phyloP scores from a whole-genome alignment of 2,888 invertebrate species.

The Dynastes tityus region DNA sequence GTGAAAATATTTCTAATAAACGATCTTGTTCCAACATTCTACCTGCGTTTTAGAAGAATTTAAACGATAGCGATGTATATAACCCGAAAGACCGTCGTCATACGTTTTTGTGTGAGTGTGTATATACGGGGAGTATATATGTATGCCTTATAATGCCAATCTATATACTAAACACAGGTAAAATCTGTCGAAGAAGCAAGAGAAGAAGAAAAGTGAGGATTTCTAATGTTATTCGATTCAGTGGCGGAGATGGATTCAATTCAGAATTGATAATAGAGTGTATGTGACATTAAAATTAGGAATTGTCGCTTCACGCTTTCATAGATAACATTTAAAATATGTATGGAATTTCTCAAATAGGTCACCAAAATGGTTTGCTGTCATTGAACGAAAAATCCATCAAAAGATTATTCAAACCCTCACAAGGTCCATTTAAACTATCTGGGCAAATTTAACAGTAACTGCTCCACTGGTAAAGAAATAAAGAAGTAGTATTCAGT shows the following conservation, averaged over 20 bases:
- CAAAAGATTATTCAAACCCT: too few relatives aligned
- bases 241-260: background rate
- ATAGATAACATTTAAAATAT: too few relatives aligned
- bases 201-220: background rate
- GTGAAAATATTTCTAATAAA: conserved; percentile 48
- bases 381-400: too few relatives aligned
- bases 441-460: too few relatives aligned
- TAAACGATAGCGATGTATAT: conserved; percentile 38
- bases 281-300: too few relatives aligned
- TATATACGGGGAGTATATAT: background rate
- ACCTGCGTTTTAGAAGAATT: conserved; percentile 47
- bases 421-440: too few relatives aligned
- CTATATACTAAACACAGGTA: conserved; percentile 1
- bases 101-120: background rate
- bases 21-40: conserved; percentile 47
- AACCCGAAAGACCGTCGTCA: conserved; percentile 38
- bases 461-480: too few relatives aligned
- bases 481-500: too few relatives aligned
- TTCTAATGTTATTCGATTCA: background rate
- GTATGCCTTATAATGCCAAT: conserved; percentile 2
- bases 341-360: too few relatives aligned
- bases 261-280: too few relatives aligned
- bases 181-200: background rate
- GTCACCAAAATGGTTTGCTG: too few relatives aligned
- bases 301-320: too few relatives aligned